A percentile compares a stretch with the other conserved stretches of the same genome.
Conservation (phyloP, 2,797 vertebrate genomes). For the Takifugu rubripes region DNA sequence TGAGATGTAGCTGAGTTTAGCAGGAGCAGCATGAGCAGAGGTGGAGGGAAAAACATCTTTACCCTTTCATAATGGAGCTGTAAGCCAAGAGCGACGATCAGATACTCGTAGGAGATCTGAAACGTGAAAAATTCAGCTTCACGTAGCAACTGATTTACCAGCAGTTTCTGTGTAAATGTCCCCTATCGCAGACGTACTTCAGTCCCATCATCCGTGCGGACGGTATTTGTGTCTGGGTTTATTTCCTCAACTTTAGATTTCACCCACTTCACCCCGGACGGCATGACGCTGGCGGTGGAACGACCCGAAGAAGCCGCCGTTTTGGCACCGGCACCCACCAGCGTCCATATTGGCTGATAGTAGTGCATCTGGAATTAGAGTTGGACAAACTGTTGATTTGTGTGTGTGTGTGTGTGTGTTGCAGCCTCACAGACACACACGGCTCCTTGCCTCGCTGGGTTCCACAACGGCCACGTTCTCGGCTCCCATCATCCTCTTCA, state of each 20-base stretch:
- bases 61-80: constrained; percentile 93
- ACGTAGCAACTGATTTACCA: background rate
- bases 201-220: constrained; percentile 78
- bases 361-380: constrained; percentile 84
- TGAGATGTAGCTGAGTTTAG: background rate
- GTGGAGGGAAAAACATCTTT: constrained; percentile 12
- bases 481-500: constrained; percentile 89
- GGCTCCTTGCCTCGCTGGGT: constrained; percentile 82
- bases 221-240: constrained; percentile 84
- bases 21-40: background rate
- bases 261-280: constrained; percentile 90
- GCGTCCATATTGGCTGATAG: constrained; percentile 96
- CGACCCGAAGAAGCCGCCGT: constrained; percentile 76
- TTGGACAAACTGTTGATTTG: background rate
- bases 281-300: constrained; percentile 81
- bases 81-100: constrained; percentile 93
- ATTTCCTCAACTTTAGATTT: constrained; percentile 84
- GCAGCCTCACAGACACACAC: background rate
- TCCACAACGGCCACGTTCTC: constrained; percentile 90
- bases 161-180: background rate
- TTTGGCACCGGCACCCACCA: constrained; percentile 94
- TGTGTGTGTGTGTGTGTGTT: too few species aligned
- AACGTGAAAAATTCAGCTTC: constrained; percentile 7
- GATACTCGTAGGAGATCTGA: constrained; percentile 92
- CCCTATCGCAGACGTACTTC: constrained; percentile 72